Percentiles rank a stretch among this genome's conserved stretches.
These are phyloP conservation scores for Xiphophorus hellerii DNA, from an alignment of 2,113 vertebrate species.

Conservation along the genomic window DNA sequence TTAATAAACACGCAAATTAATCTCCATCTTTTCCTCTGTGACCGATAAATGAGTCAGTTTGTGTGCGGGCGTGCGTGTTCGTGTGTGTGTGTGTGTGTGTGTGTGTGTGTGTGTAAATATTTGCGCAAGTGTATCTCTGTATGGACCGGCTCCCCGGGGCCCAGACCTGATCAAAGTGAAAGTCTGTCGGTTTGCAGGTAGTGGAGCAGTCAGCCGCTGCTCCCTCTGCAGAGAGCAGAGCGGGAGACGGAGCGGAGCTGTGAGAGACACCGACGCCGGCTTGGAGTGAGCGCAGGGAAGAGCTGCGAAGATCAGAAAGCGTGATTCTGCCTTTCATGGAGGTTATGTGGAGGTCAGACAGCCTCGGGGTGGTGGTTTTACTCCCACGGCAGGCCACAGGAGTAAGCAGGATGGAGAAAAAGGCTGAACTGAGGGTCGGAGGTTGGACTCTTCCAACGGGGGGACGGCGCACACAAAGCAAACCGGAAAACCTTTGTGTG, in stretches of 20 bases:
- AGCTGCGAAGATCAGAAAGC: conserved; percentile 62
- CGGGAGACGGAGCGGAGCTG: conserved; percentile 11
- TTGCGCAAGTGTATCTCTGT: conserved; percentile 1
- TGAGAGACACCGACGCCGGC: conserved; percentile 16
- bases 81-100: background rate
- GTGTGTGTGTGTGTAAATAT: conserved; percentile 12
- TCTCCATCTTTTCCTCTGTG: conserved; percentile 41
- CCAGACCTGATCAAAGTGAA: conserved; percentile 71
- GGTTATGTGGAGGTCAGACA: conserved; percentile 68
- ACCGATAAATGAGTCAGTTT: conserved; percentile 38
- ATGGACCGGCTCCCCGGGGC: conserved; percentile 52
- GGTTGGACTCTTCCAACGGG: conserved; percentile 11
- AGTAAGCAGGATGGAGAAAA: conserved; percentile 17
- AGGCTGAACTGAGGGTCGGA: conserved; percentile 21
- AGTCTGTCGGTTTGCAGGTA: conserved; percentile 70
- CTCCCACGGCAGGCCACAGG: conserved; percentile 20
- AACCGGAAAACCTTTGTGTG: conserved; percentile 27
- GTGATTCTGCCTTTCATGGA: conserved; percentile 55
- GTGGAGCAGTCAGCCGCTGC: conserved; percentile 63
- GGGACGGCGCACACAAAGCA: conserved; percentile 20
- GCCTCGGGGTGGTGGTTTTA: conserved; percentile 12
- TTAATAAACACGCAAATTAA: conserved; percentile 36
- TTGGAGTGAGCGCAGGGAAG: conserved; percentile 15
- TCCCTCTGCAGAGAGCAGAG: conserved; percentile 50
- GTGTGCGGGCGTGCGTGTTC: background rate